phyloP scores from a whole-genome alignment of 2,797 vertebrate genomes.

The Syndactyla subalaris region DNA sequence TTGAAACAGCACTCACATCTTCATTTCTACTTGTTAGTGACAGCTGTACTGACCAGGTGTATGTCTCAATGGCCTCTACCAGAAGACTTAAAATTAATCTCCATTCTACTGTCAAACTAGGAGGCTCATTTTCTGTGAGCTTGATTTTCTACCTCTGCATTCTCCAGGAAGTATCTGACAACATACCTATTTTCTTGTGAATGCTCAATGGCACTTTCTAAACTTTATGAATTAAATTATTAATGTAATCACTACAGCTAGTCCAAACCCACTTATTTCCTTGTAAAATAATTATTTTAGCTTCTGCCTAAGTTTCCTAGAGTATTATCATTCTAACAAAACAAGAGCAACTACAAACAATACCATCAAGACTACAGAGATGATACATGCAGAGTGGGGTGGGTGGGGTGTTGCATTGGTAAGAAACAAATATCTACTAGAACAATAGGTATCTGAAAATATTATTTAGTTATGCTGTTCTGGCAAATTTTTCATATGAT shows the following conservation, averaged over 20 bases:
- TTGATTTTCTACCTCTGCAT: not conserved
- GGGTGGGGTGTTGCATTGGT: not conserved
- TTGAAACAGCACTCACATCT: not conserved
- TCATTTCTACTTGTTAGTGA: not conserved
- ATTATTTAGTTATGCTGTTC: not conserved
- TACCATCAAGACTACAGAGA: not conserved
- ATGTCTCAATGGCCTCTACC: not conserved
- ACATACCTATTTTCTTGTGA: not conserved
- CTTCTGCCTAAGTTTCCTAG: not conserved
- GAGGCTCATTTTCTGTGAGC: not conserved
- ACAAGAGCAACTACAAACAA: not conserved
- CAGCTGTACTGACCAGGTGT: not conserved
- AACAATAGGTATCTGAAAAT: not conserved
- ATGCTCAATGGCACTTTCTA: not conserved
- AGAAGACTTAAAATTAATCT: not conserved
- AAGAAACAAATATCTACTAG: not conserved
- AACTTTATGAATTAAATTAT: not conserved
- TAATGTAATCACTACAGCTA: not conserved
- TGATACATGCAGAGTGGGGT: not conserved
- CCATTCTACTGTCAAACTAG: not conserved
- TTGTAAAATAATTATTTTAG: not conserved
- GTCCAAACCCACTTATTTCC: not conserved
- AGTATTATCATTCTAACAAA: not conserved
- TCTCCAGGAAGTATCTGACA: not conserved
- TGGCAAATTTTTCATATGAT: not conserved